Evolutionary conservation across 2,888 invertebrate species (phyloP).

Genomic region (Kuschelorhynchus macadamiae): DNA sequence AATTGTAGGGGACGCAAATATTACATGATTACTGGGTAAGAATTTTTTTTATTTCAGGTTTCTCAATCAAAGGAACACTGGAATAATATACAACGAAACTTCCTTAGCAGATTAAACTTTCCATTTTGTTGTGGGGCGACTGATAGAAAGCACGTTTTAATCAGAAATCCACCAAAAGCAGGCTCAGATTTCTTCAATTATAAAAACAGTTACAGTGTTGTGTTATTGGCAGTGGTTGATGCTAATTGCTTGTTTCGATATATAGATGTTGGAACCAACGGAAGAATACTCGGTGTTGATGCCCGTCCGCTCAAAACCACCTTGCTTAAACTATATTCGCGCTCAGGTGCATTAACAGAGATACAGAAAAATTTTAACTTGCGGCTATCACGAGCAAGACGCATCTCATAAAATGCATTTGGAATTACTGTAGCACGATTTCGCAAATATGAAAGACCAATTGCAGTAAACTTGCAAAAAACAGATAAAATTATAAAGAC

Average conservation of each 20-base stretch:
- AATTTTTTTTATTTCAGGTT: background rate
- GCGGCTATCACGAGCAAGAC: background rate
- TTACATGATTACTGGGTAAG: too few relatives aligned
- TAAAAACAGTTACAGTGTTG: conserved; percentile 55
- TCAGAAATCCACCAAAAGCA: conserved; percentile 54
- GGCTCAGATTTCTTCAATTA: conserved; percentile 58
- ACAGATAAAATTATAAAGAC: background rate
- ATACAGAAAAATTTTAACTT: background rate
- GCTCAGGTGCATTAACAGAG: background rate
- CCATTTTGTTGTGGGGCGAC: conserved; percentile 8
- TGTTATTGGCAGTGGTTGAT: conserved; percentile 53
- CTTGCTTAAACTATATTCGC: conserved; percentile 8
- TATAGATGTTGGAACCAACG: conserved; percentile 51
- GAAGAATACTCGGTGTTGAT: conserved; percentile 47
- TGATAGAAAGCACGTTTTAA: conserved; percentile 59
- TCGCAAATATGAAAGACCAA: conserved; percentile 2
- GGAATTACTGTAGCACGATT: background rate
- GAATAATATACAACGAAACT: conserved; percentile 11
- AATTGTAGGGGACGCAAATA: too few relatives aligned
- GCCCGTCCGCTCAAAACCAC: conserved; percentile 12
- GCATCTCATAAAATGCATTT: background rate
- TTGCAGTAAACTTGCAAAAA: background rate
- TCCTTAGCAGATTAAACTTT: conserved; percentile 5
- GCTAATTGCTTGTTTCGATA: conserved; percentile 51
- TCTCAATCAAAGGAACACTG: conserved; percentile 18